These are phyloP conservation scores for Paramacrobiotus metropolitanus DNA, from an alignment of 1,140 invertebrate species.

Conservation along the genomic window DNA sequence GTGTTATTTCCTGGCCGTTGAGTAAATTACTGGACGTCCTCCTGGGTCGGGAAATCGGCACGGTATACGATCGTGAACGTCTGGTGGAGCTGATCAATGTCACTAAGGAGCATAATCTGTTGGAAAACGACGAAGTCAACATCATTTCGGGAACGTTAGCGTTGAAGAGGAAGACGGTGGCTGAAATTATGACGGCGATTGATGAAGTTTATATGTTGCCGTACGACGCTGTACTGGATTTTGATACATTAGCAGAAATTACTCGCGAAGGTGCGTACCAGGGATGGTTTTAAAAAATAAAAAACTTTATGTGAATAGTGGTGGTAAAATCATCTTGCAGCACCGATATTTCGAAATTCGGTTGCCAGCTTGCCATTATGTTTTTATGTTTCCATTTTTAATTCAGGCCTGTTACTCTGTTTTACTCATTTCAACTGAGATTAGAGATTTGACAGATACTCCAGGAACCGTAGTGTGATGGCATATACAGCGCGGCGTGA, in stretches of 20 bases:
- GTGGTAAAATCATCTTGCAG: too few relatives aligned
- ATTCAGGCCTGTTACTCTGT: too few relatives aligned
- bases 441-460: too few relatives aligned
- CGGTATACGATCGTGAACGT: slow-evolving; percentile 82
- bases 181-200: slow-evolving; percentile 67
- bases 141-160: slow-evolving; percentile 87
- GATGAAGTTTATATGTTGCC: slow-evolving; percentile 88
- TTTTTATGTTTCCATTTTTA: too few relatives aligned
- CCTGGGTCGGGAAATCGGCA: slow-evolving; percentile 61
- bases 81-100: slow-evolving; percentile 84
- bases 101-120: slow-evolving; percentile 32
- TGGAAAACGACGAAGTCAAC: slow-evolving; percentile 86
- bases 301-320: too few relatives aligned
- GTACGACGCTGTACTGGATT: slow-evolving; percentile 61
- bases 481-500: too few relatives aligned
- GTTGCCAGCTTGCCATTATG: too few relatives aligned
- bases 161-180: slow-evolving; percentile 65
- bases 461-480: too few relatives aligned
- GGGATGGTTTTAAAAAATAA: too few relatives aligned
- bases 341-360: too few relatives aligned
- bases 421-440: too few relatives aligned
- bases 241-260: slow-evolving; percentile 89
- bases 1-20: slow-evolving; percentile 74
- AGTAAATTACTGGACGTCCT: slow-evolving; percentile 50
- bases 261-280: slow-evolving; percentile 69